Conservation (phyloP, 2,888 invertebrate species). For the Disparrhopalites patrizii region DNA sequence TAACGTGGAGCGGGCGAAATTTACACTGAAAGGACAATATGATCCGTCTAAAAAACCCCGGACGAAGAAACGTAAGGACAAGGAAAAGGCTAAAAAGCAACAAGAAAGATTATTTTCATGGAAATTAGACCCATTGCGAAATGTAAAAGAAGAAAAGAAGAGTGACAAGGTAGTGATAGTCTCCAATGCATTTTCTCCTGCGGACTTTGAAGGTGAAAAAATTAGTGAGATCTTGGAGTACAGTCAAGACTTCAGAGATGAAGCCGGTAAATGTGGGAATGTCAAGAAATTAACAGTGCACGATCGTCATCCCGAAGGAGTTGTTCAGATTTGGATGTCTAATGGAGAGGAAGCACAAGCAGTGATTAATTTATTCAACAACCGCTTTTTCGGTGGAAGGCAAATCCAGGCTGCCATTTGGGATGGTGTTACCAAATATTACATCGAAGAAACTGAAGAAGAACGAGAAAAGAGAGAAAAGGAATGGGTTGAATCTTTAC, state of each 20-base stretch:
- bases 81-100: conserved; percentile 84
- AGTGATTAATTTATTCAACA: conserved; percentile 80
- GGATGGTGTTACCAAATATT: conserved; percentile 94
- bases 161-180: conserved; percentile 88
- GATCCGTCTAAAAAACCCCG: conserved; percentile 90
- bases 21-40: conserved; percentile 89
- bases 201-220: conserved; percentile 77
- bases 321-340: conserved; percentile 86
- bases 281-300: conserved; percentile 86
- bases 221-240: conserved; percentile 84
- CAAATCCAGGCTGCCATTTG: conserved; percentile 81
- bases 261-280: conserved; percentile 84
- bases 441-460: conserved; percentile 83
- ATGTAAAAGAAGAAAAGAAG: conserved; percentile 67
- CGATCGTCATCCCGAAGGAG: conserved; percentile 91
- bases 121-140: conserved; percentile 86
- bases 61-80: conserved; percentile 76
- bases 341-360: conserved; percentile 87
- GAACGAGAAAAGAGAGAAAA: conserved; percentile 74
- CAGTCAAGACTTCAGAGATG: conserved; percentile 82
- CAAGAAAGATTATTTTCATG: conserved; percentile 95
- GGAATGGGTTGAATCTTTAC: conserved; percentile 64
- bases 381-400: conserved; percentile 83
- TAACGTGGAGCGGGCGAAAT: conserved; percentile 86
- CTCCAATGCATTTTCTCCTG: conserved; percentile 85